Percentiles rank a stretch among this genome's conserved stretches.
Evolutionary conservation across 2,888 invertebrate species (phyloP).

Genomic region (Eristalinus sepulchralis): DNA sequence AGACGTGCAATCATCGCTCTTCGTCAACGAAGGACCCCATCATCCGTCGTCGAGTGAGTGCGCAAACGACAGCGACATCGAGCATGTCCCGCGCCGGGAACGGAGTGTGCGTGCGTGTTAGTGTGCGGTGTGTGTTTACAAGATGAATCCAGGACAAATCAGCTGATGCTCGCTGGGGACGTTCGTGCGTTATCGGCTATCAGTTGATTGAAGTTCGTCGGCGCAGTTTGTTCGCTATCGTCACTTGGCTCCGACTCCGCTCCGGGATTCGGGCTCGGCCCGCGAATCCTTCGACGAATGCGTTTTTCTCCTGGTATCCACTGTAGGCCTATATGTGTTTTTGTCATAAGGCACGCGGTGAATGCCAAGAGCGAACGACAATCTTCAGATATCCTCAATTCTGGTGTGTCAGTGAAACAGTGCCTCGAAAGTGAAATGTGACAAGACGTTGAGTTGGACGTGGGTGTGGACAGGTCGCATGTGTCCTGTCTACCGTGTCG

Average conservation of each 20-base stretch:
- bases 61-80: conserved; percentile 1
- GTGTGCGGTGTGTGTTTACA: conserved; percentile 21
- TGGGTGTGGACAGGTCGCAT: neutral
- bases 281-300: conserved; percentile 15
- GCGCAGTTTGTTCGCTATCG: conserved; percentile 5
- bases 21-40: neutral
- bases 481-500: conserved; percentile 15
- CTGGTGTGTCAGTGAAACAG: neutral
- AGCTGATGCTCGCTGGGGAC: conserved; percentile 52
- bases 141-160: conserved; percentile 33
- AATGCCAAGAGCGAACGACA: conserved; percentile 98
- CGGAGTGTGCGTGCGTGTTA: conserved; percentile 22
- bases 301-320: conserved; percentile 95
- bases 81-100: neutral
- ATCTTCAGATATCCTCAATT: conserved; percentile 76
- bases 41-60: neutral
- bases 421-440: neutral
- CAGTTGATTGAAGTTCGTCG: conserved; percentile 46
- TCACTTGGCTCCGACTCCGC: neutral
- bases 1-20: neutral
- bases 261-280: neutral
- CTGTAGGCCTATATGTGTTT: conserved; percentile 95
- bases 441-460: neutral
- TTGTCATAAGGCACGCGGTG: conserved; percentile 99
- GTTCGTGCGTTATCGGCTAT: conserved; percentile 18